phyloP scores from a whole-genome alignment of 2,888 invertebrate genomes.

The Andrena bucephala region DNA sequence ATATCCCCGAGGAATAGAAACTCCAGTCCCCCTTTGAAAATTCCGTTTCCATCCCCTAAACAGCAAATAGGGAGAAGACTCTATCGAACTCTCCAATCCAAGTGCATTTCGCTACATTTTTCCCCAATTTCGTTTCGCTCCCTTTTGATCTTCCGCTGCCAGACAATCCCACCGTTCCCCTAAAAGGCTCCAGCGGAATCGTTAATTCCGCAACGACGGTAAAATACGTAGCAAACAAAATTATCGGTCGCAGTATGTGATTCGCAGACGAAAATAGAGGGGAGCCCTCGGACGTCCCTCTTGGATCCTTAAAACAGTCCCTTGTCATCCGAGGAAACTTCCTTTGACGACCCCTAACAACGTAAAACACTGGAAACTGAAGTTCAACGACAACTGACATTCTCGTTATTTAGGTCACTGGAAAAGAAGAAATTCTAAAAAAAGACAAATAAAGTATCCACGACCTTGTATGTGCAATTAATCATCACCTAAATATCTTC shows the following conservation, averaged over 20 bases:
- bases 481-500: too few relatives aligned
- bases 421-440: background rate
- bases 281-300: conserved; percentile 5
- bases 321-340: background rate
- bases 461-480: too few relatives aligned
- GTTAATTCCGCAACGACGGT: conserved; percentile 47
- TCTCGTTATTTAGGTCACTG: conserved; percentile 1
- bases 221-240: conserved; percentile 54
- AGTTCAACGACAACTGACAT: background rate
- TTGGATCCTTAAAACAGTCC: conserved; percentile 20
- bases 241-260: conserved; percentile 54
- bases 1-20: too few relatives aligned
- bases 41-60: conserved; percentile 16
- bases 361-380: conserved; percentile 1
- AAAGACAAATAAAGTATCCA: background rate
- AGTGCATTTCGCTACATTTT: conserved; percentile 36
- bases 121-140: conserved; percentile 46
- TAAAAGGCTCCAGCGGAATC: conserved; percentile 27
- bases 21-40: conserved; percentile 11
- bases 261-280: conserved; percentile 50
- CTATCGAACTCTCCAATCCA: conserved; percentile 1
- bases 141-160: conserved; percentile 50
- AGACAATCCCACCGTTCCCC: conserved; percentile 17
- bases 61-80: background rate
- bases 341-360: background rate